Base-by-base conservation (phyloP, 1,140 invertebrate species). In the Brachionus calyciflorus region DNA sequence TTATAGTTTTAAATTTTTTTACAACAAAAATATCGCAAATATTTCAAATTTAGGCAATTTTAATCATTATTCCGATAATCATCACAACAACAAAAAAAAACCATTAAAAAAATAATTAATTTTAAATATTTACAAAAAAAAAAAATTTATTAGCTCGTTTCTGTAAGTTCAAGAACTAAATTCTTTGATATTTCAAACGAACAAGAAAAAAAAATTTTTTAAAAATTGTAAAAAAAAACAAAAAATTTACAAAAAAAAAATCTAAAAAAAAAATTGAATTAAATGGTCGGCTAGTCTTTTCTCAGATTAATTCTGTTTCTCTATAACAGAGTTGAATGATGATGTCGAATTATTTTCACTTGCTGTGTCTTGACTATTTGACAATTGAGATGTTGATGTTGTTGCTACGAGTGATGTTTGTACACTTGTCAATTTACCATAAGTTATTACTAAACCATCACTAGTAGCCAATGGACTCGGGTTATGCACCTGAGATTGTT, bases 381-480 rank as follows among this genome's bases (percentile, higher is more conserved):
- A 24, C 19, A 28, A 7, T 46, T 65, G 60, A 26, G 60, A 44
- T 44, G 57, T 63, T n/a, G n/a, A n/a, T n/a, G 57, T 24, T 24
- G 60, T 37, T 10, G 60, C 33, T 24, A 65, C 44, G 21, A 65
- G 21, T 6, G 60, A 65, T 26, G 60, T 65, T 41, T 65, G 60
- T 14, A 65, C 40, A 12, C 19, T 24, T 65, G 60, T 44, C 19
- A 44, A 46, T 26, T 65, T 65, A 26, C 60, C 60, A 28, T 65
- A 65, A 24, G 60, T 65, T 6, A 65, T 65, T 6, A 65, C 60
- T 19, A 65, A n/a, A 24, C 60, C 60, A 44, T 65, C 60, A 65
- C 60, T 65, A 24, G 60, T 65, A 2, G 60, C 60, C 60, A 65
- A 65, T 40, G 60, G 60, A 65, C 60, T 65, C 19, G 60, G 60